These are phyloP conservation scores for Biston stratarius DNA, from an alignment of 2,888 invertebrate species.

Conservation along the genomic window DNA sequence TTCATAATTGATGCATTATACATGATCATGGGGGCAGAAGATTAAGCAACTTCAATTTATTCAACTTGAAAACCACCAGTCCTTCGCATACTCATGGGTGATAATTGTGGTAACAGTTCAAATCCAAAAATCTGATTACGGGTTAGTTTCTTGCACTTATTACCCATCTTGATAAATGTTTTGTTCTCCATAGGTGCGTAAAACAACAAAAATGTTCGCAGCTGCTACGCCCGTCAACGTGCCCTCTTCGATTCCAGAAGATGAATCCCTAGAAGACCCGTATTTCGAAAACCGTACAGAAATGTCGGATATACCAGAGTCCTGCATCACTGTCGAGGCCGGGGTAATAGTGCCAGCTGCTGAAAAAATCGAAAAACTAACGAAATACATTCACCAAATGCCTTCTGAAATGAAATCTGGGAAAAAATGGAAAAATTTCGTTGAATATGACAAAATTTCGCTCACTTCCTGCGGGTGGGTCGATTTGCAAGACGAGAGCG, in stretches of 20 bases:
- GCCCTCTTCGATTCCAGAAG: slow-evolving; percentile 54
- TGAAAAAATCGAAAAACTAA: slow-evolving; percentile 83
- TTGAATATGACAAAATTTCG: slow-evolving; percentile 57
- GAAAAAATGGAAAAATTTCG: slow-evolving; percentile 77
- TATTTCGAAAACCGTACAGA: slow-evolving; percentile 68
- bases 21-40: no score
- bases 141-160: neutral
- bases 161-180: slow-evolving; percentile 13
- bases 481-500: slow-evolving; percentile 54
- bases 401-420: slow-evolving; percentile 37
- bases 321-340: slow-evolving; percentile 53
- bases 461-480: slow-evolving; percentile 60
- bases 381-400: slow-evolving; percentile 71
- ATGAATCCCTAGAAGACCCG: slow-evolving; percentile 59
- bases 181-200: slow-evolving; percentile 75
- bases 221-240: slow-evolving; percentile 65
- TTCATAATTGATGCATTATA: neutral
- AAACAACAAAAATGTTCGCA: slow-evolving; percentile 78
- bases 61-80: no score
- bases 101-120: neutral
- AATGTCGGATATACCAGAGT: slow-evolving; percentile 59
- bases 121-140: neutral
- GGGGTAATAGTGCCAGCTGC: slow-evolving; percentile 59
- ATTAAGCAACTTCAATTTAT: no score
- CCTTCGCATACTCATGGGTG: no score